These are phyloP conservation scores for Cyanoderma ruficeps DNA, from an alignment of 2,113 vertebrate genomes.

Conservation along the genomic window DNA sequence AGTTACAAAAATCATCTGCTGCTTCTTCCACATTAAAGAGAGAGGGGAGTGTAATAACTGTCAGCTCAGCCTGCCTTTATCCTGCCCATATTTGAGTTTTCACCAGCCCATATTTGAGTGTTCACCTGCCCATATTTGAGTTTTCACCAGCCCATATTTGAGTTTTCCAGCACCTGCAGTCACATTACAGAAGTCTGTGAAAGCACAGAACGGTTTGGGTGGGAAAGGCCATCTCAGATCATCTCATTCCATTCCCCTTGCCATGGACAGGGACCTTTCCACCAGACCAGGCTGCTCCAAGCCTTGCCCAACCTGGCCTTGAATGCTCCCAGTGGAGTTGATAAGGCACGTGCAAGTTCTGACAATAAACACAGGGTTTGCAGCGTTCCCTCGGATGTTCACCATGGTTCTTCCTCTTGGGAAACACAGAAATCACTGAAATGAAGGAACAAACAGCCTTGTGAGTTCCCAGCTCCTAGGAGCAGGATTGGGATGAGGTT, in stretches of 20 bases:
- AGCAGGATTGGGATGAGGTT: not conserved
- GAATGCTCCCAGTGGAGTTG: fast-evolving
- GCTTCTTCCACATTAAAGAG: not conserved
- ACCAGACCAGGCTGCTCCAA: not conserved
- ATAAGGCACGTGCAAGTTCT: not conserved
- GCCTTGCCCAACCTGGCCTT: not conserved
- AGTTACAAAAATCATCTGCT: not conserved
- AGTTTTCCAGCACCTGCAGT: not conserved
- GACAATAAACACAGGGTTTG: not conserved
- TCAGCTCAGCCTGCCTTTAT: not conserved
- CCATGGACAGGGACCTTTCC: not conserved
- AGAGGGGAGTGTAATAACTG: not conserved
- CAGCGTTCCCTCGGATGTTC: not conserved
- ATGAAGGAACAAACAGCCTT: not conserved
- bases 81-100: not conserved
- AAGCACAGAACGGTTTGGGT: fast-evolving
- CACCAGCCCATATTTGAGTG: not conserved
- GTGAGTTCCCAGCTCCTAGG: not conserved
- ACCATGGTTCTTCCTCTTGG: not conserved
- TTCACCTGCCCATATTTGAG: not conserved
- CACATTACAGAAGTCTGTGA: not conserved
- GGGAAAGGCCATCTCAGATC: not conserved
- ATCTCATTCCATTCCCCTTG: not conserved
- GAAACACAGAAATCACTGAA: not conserved
- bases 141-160: not conserved